These are phyloP conservation scores for Phataginus tricuspis DNA, from an alignment of 2,797 vertebrate genomes.

Conservation along the genomic window DNA sequence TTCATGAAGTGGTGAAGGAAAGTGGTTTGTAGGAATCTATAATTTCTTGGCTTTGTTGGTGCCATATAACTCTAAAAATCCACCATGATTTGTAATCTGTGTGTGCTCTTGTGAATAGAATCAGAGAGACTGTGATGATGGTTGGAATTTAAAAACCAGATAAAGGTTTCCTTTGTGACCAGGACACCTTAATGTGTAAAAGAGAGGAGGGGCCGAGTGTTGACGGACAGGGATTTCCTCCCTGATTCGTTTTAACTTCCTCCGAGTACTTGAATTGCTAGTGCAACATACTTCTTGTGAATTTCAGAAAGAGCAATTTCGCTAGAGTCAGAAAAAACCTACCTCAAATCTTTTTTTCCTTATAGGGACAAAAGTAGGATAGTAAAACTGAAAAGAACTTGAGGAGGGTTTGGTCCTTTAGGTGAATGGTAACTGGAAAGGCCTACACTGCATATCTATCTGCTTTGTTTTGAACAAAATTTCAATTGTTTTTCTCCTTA, in stretches of 20 bases:
- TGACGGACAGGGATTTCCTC: not conserved
- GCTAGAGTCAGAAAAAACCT: not conserved
- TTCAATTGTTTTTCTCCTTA: not conserved
- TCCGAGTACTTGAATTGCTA: not conserved
- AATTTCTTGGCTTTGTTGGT: not conserved
- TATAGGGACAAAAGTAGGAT: not conserved
- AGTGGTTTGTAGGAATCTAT: not conserved
- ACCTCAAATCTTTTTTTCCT: not conserved
- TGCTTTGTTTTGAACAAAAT: not conserved
- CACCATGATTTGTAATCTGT: not conserved
- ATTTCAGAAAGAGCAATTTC: not conserved
- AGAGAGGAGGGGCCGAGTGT: not conserved
- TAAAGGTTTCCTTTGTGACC: not conserved
- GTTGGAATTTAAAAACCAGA: not conserved
- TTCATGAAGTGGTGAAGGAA: not conserved
- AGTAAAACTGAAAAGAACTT: not conserved
- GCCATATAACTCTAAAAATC: not conserved
- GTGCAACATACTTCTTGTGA: not conserved
- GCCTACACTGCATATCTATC: fast-evolving
- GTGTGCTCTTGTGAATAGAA: not conserved
- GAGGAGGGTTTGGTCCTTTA: not conserved
- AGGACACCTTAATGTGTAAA: not conserved
- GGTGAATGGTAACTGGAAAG: not conserved
- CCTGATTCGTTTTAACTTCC: not conserved
- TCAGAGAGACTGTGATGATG: not conserved